Evolutionary conservation across 2,888 invertebrate species (phyloP).

Genomic region (Masnerella sp.): DNA sequence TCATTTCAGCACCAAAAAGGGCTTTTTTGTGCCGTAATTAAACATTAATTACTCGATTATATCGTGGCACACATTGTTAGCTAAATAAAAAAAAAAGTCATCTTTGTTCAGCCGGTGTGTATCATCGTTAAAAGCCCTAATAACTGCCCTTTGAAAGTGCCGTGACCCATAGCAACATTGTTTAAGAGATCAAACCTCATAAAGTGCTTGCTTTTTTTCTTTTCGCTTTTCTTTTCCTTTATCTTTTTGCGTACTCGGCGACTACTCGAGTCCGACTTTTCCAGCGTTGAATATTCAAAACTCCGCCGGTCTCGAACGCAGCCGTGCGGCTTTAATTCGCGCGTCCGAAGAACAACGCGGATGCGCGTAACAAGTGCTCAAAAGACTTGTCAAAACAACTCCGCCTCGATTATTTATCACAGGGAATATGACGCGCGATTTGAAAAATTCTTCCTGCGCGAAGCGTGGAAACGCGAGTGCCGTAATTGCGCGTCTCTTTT

Average conservation of each 20-base stretch:
- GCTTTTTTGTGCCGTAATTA: no score
- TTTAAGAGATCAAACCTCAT: slow-evolving; percentile 25
- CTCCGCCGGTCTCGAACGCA: neutral
- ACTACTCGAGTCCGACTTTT: slow-evolving; percentile 13
- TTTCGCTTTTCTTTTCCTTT: slow-evolving; percentile 6
- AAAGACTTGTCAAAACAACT: slow-evolving; percentile 12
- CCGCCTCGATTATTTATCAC: slow-evolving; percentile 11
- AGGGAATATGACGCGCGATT: neutral
- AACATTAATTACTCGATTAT: slow-evolving; percentile 10
- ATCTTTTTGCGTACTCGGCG: neutral
- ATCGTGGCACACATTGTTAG: neutral
- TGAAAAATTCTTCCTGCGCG: neutral
- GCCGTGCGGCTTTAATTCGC: slow-evolving; percentile 19
- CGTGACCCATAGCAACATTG: slow-evolving; percentile 6
- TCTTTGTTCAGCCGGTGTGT: slow-evolving; percentile 1
- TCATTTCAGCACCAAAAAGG: no score
- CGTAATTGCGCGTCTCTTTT: no score
- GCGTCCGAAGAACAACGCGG: slow-evolving; percentile 11
- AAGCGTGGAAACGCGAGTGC: no score
- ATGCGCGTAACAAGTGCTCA: neutral
- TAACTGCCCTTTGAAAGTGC: slow-evolving; percentile 16
- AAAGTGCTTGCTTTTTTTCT: neutral
- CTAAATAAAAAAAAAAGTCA: neutral
- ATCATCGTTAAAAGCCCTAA: slow-evolving; percentile 14
- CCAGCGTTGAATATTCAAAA: slow-evolving; percentile 28